phyloP scores from a whole-genome alignment of 2,797 vertebrate genomes.

The Neoniphon sammara region DNA sequence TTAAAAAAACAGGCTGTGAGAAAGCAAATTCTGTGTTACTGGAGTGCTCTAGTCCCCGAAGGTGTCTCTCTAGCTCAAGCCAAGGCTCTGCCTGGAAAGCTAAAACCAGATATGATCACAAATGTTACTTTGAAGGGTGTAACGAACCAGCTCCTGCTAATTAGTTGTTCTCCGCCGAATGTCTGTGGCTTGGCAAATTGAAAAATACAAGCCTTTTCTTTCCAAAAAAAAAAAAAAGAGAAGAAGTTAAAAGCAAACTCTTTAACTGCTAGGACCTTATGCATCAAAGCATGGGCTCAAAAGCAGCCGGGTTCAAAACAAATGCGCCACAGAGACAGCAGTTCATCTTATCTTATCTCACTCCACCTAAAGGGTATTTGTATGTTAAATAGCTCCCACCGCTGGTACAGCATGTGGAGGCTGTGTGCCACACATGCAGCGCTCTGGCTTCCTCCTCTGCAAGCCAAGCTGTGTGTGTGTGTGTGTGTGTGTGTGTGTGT shows the following conservation, averaged over 20 bases:
- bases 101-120: not conserved
- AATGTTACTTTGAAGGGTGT: not conserved
- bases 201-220: too few relatives aligned
- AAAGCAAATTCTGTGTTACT: slow-evolving; percentile 48
- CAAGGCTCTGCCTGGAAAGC: not conserved
- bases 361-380: too few relatives aligned
- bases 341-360: too few relatives aligned
- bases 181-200: too few relatives aligned
- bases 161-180: too few relatives aligned
- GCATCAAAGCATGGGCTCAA: not conserved
- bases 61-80: not conserved
- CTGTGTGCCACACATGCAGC: not conserved
- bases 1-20: slow-evolving; percentile 17
- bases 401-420: slow-evolving; percentile 12
- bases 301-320: not conserved
- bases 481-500: not conserved
- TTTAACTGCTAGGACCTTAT: too few relatives aligned
- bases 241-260: too few relatives aligned
- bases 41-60: not conserved
- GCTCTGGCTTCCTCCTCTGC: slow-evolving; percentile 42
- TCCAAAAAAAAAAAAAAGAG: too few relatives aligned
- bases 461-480: slow-evolving; percentile 20
- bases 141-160: not conserved
- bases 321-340: not conserved
- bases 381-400: not conserved